These are phyloP conservation scores for Montipora capitata DNA, from an alignment of 92 coral and sea anemone species.

Conservation along the genomic window DNA sequence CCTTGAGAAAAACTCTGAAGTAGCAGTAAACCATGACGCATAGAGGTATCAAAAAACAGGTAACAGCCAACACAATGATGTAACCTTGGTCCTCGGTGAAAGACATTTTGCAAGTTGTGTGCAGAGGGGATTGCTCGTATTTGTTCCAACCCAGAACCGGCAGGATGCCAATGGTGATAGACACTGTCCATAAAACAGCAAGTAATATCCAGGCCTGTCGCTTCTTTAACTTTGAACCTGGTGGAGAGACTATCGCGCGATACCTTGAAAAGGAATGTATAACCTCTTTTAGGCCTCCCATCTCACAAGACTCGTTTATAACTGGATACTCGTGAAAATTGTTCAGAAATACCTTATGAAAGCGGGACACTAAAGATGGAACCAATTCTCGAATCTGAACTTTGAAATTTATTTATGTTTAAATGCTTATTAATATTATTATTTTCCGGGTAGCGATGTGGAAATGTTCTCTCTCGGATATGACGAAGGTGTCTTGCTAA, in stretches of 20 bases:
- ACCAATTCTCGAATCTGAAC: too few species aligned
- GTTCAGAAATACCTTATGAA: too few species aligned
- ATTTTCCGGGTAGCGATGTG: too few species aligned
- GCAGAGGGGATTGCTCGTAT: constrained; percentile 77
- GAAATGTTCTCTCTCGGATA: too few species aligned
- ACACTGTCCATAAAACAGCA: constrained; percentile 86
- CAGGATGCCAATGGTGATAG: constrained; percentile 78
- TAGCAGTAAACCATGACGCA: constrained; percentile 91
- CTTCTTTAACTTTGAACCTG: constrained; percentile 82
- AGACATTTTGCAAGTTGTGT: constrained; percentile 90
- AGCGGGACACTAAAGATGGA: too few species aligned
- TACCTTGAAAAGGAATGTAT: constrained; percentile 64
- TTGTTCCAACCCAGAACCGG: constrained; percentile 94
- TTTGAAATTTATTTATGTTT: too few species aligned
- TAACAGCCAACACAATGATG: constrained; percentile 79
- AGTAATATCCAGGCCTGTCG: constrained; percentile 87
- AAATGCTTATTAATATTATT: too few species aligned
- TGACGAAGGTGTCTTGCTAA: too few species aligned
- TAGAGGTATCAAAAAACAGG: constrained; percentile 88
- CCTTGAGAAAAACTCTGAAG: constrained; percentile 85
- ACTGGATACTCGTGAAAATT: too few species aligned
- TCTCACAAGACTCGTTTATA: too few species aligned
- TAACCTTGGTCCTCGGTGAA: constrained; percentile 84
- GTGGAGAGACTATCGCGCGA: constrained; percentile 94
- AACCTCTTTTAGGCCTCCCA: neutral